phyloP scores from a whole-genome alignment of 2,888 invertebrate genomes.

The Dicyrtomina minuta region DNA sequence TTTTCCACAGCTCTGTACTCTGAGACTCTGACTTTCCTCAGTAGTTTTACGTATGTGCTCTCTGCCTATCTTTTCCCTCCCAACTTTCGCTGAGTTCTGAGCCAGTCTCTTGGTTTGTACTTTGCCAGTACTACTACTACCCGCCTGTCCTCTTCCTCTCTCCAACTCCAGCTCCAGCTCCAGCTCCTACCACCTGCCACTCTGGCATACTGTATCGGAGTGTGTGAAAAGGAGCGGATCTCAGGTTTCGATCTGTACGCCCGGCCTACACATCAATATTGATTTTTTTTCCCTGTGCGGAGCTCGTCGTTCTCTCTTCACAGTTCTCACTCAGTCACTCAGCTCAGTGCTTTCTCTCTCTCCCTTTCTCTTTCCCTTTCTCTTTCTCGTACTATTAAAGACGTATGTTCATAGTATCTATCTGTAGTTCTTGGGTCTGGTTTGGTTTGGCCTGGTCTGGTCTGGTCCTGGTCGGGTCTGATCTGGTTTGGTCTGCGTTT shows the following conservation, averaged over 20 bases:
- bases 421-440: neutral
- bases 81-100: neutral
- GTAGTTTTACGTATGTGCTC: neutral
- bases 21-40: neutral
- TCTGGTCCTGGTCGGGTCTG: too few relatives aligned
- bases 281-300: conserved; percentile 35
- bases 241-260: conserved; percentile 42
- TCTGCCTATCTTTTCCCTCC: neutral
- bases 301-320: neutral
- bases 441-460: too few relatives aligned
- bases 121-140: neutral
- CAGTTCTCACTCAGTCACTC: conserved; percentile 1
- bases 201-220: conserved; percentile 22
- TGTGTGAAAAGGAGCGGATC: conserved; percentile 34
- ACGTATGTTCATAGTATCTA: neutral
- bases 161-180: too few relatives aligned
- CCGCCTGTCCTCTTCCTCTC: conserved; percentile 1
- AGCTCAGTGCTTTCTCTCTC: conserved; percentile 8
- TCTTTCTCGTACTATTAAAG: neutral
- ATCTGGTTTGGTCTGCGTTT: too few relatives aligned
- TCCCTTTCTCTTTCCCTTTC: conserved; percentile 21
- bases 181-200: neutral
- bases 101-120: neutral
- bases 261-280: conserved; percentile 42
- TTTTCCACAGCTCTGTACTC: neutral